Evolutionary conservation across 2,888 invertebrate species (phyloP), one percentile per base, ranked within the genome.

Genomic region (Pammene fasciana): DNA sequence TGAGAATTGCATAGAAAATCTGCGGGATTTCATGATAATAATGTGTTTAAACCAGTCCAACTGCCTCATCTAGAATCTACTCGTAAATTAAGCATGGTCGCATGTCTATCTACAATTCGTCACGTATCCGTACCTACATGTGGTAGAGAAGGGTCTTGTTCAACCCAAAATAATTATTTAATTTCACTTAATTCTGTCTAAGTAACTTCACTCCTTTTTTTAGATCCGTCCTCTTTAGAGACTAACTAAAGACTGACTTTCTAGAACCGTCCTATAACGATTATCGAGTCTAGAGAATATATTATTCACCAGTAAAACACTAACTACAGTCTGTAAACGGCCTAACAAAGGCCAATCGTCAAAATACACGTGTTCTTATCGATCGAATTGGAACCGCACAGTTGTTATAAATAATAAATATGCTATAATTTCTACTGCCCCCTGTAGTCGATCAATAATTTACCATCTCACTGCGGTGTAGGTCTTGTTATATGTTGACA

Each of bases 331-430:
- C 45, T 26, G 18, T 9, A 43, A 9, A 57, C 43, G 34, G 45
- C 45, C 10, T 34, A 26, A 41, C 16, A 34, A 68, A 59, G 52
- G 41, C 55, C 62, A 34, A 48, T 38, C 10, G n/a, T 14, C 36
- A 48, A 60, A 55, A 13, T 5, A 48, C 46, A 57, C 64, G 57
- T 54, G 64, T 45, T 45, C 26, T 7, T 46, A 65, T 68, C 57
- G 68, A 68, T 68, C 36, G 57, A 45, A 59, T 36, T 36, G 3
- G 26, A 13, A 52, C 52, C 34, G 50, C 18, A 46, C 64, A 18
- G 68, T 68, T 52, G 57, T n/a, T 48, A n/a, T 57, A 57, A 38
- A 65, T 68, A 65, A 67, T 56, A 34, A 59, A 68, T 54, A 52
- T n/a, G 10, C 43, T 52, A 11, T 8, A 46, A 13, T 41, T 55